Conservation (phyloP, 2,113 vertebrate genomes). For the Panthera uncia region DNA sequence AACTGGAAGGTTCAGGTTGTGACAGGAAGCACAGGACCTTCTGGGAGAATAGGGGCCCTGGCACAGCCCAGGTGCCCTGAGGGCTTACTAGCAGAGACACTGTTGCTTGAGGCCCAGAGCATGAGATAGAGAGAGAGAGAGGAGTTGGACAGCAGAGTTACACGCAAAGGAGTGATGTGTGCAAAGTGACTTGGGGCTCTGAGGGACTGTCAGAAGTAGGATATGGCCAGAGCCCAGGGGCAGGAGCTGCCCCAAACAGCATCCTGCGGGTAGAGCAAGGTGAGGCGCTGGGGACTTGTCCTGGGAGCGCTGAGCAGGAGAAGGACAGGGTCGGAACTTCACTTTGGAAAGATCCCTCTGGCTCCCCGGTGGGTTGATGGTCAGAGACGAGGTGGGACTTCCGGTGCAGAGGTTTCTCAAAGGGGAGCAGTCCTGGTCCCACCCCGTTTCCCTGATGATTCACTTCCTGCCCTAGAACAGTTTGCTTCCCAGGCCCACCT, state of each 20-base stretch:
- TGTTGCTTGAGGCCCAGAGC: background rate
- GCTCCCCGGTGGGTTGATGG: background rate
- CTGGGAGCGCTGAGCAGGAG: background rate
- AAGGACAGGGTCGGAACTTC: background rate
- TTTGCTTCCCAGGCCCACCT: background rate
- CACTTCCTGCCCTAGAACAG: background rate
- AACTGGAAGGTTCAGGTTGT: background rate
- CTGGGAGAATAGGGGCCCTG: background rate
- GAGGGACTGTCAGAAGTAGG: background rate
- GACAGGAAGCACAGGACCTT: background rate
- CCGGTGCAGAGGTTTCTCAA: background rate
- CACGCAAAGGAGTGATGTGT: background rate
- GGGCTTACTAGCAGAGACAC: background rate
- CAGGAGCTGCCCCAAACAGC: background rate
- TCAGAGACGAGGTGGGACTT: background rate
- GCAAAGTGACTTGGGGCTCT: background rate
- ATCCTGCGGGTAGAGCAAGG: no score
- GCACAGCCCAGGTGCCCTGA: background rate
- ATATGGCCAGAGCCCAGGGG: background rate
- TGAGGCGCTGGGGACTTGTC: rapidly evolving
- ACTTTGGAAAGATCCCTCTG: background rate
- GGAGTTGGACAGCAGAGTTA: background rate
- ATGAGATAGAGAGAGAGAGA: background rate
- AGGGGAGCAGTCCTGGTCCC: background rate
- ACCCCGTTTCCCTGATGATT: background rate